phyloP scores from a whole-genome alignment of 1,140 invertebrate genomes.

The Brachionus asplanchnoidis region DNA sequence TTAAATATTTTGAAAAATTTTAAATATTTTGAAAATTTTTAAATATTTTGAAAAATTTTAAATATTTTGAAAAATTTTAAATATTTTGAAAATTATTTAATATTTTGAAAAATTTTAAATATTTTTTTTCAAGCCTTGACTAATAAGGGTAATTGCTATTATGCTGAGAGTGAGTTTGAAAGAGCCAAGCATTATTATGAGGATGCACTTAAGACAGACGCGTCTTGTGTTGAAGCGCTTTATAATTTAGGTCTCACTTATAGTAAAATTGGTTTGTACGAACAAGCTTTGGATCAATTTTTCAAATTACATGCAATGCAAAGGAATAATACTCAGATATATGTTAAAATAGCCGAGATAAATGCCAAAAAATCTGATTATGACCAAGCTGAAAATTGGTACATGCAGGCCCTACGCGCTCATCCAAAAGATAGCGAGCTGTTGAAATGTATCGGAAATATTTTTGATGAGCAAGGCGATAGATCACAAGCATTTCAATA shows the following conservation, averaged over 20 bases:
- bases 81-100: too few relatives aligned
- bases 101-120: background rate
- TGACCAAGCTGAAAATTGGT: conserved; percentile 58
- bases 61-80: background rate
- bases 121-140: conserved; percentile 65
- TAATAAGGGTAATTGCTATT: conserved; percentile 79
- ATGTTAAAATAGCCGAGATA: conserved; percentile 77
- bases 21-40: background rate
- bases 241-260: conserved; percentile 71
- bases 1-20: background rate
- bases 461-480: conserved; percentile 78
- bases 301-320: conserved; percentile 74
- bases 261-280: conserved; percentile 66
- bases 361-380: conserved; percentile 54
- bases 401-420: conserved; percentile 75
- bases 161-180: conserved; percentile 68
- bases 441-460: conserved; percentile 73
- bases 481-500: conserved; percentile 87
- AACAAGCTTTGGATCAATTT: conserved; percentile 74
- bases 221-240: conserved; percentile 79
- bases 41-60: background rate
- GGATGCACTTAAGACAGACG: conserved; percentile 73
- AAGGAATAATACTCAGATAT: conserved; percentile 73
- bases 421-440: conserved; percentile 77
- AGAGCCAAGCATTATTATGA: conserved; percentile 71